Evolutionary conservation across 2,113 vertebrate species (phyloP).

Genomic region (Hirundichthys speculiger): DNA sequence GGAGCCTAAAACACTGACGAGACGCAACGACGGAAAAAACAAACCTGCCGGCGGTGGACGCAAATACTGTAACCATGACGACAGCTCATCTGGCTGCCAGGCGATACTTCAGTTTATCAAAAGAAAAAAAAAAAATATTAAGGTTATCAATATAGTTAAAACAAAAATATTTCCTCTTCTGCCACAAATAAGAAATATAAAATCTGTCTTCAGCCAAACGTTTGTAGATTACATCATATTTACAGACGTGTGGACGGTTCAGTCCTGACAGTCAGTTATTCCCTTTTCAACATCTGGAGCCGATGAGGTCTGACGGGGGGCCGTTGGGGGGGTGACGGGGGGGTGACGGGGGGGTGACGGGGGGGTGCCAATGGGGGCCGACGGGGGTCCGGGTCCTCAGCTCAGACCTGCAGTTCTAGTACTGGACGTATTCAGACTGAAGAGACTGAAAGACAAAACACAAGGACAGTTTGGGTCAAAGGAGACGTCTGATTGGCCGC

Average conservation of each 20-base stretch:
- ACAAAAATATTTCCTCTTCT: constrained; percentile 50
- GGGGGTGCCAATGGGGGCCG: constrained; percentile 4
- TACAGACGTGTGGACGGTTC: constrained; percentile 29
- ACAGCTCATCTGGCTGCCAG: too few species aligned
- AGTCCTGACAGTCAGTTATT: constrained; percentile 13
- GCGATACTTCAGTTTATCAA: constrained; percentile 42
- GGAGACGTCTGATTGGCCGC: too few species aligned
- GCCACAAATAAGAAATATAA: constrained; percentile 58
- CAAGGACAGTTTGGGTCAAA: neutral
- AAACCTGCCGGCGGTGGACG: constrained; percentile 14
- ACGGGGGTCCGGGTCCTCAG: constrained; percentile 28
- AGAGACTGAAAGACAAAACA: constrained; percentile 88
- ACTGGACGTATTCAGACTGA: constrained; percentile 91
- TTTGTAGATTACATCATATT: constrained; percentile 36
- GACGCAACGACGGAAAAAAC: constrained; percentile 5
- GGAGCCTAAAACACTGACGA: constrained; percentile 7
- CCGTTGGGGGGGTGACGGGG: neutral
- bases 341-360: neutral
- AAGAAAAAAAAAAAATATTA: constrained; percentile 3
- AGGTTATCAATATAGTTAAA: constrained; percentile 4
- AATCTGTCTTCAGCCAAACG: constrained; percentile 44
- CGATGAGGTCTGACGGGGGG: too few species aligned
- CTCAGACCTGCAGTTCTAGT: constrained; percentile 81
- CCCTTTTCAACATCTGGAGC: too few species aligned
- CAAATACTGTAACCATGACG: constrained; percentile 55